Evolutionary conservation across 2,113 vertebrate genomes (phyloP), one percentile per base, ranked within the genome.

Genomic region (Rhinoptilus africanus): DNA sequence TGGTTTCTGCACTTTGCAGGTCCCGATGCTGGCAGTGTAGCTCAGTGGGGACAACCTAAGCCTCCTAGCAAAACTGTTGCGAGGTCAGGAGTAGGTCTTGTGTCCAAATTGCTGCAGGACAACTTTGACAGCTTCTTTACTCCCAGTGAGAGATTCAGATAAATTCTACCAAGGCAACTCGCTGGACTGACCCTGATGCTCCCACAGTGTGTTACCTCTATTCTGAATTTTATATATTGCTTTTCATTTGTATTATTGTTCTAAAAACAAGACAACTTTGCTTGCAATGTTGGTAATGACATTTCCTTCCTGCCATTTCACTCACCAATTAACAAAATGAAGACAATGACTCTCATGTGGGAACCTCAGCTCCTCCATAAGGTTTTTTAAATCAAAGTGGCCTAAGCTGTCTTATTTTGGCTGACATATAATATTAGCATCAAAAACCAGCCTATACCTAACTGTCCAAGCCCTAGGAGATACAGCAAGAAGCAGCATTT

Each of bases 301-400:
- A 4, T 67, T 74, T 78, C n/a, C 50, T 37, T n/a, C 24, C 22
- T 59, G 47, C 37, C 54, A 59, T 41, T 59, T 80, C 27, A 26
- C 74, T 41, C 39, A n/a, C 32, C 16, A 12, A 7, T 41, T 18
- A 41, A 21, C 37, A 82, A 82, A 62, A 39, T 28, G 41, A 62
- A 50, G 51, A 41, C 1, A 3, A 37, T 0, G 0, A 21, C 45
- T 41, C 59, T 47, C 41, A 57, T 20, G n/a, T 48, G 16, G 32
- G 16, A 72, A 23, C 34, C 22, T 76, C 72, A 53, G 30, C 23
- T 77, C 51, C 14, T 27, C 37, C 4, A 3, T 20, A 24, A 43
- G 5, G 13, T 51, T 75, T 74, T 84, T 69, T 84, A 43, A 69
- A 75, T 37, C 21, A 62, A 67, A 66, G 28, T 32, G 20, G 10